Conservation (phyloP, 2,888 invertebrate genomes). For the Furcula furcula region DNA sequence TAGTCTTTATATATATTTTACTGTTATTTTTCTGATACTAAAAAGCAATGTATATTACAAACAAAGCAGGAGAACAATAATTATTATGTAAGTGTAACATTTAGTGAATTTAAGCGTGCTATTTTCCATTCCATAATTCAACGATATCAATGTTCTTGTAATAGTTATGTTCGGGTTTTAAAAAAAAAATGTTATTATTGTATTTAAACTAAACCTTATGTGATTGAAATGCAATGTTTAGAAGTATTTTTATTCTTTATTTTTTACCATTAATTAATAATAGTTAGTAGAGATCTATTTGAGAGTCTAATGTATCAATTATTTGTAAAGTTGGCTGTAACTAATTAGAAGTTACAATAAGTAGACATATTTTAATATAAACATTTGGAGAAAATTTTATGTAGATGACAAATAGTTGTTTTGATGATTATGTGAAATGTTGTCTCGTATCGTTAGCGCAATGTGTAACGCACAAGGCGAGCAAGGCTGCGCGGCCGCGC, state of each 20-base stretch:
- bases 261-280: constrained; percentile 80
- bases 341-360: constrained; percentile 81
- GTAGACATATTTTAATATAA: constrained; percentile 82
- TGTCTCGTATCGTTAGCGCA: constrained; percentile 74
- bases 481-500: constrained; percentile 34
- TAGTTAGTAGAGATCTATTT: constrained; percentile 82
- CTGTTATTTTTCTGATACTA: constrained; percentile 79
- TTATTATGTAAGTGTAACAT: constrained; percentile 81
- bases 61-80: constrained; percentile 81
- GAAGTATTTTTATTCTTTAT: constrained; percentile 82
- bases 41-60: constrained; percentile 80
- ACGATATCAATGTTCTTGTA: constrained; percentile 80
- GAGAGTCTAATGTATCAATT: constrained; percentile 83
- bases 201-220: constrained; percentile 81
- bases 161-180: constrained; percentile 80
- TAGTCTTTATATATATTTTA: constrained; percentile 70
- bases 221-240: constrained; percentile 83
- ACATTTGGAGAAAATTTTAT: constrained; percentile 81
- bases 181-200: constrained; percentile 80
- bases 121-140: constrained; percentile 82
- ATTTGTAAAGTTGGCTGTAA: constrained; percentile 83
- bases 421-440: constrained; percentile 80
- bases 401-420: constrained; percentile 80
- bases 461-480: constrained; percentile 77
- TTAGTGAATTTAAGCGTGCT: constrained; percentile 82